A percentile compares a stretch with the other conserved stretches of the same genome.
Conservation (phyloP, 2,797 vertebrate species). For the Apogon talboti region DNA sequence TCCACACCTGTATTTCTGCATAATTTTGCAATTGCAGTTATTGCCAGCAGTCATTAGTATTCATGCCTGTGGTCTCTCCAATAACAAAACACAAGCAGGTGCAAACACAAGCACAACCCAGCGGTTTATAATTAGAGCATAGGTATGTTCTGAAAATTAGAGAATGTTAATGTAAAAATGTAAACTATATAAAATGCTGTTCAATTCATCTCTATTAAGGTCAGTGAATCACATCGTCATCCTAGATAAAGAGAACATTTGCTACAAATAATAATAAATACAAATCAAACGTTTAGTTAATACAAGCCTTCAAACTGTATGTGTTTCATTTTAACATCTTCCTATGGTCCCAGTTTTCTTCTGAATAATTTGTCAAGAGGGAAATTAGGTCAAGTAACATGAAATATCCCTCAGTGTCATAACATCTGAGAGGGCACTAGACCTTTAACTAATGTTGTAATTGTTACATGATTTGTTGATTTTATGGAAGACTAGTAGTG, state of each 20-base stretch:
- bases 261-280: no score
- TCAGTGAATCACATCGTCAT: no score
- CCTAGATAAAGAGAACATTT: no score
- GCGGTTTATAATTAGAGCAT: slow-evolving; percentile 21
- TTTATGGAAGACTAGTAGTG: slow-evolving; percentile 11
- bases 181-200: not conserved
- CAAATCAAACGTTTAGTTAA: no score
- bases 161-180: slow-evolving; percentile 15
- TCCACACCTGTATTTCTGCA: slow-evolving; percentile 37
- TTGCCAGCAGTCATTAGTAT: slow-evolving; percentile 33
- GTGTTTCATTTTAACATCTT: not conserved
- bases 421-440: not conserved
- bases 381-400: slow-evolving; percentile 15
- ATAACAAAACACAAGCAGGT: slow-evolving; percentile 37
- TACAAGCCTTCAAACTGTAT: no score
- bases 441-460: slow-evolving; percentile 13
- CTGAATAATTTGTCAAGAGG: slow-evolving; percentile 19
- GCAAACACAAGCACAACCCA: not conserved
- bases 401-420: slow-evolving; percentile 1
- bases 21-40: slow-evolving; percentile 38
- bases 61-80: slow-evolving; percentile 23
- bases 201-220: not conserved
- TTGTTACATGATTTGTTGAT: slow-evolving; percentile 12
- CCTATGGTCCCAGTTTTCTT: slow-evolving; percentile 10
- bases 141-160: slow-evolving; percentile 8